Percentiles rank a stretch among this genome's conserved stretches.
phyloP scores from a whole-genome alignment of 2,113 vertebrate species.

The Parus major region DNA sequence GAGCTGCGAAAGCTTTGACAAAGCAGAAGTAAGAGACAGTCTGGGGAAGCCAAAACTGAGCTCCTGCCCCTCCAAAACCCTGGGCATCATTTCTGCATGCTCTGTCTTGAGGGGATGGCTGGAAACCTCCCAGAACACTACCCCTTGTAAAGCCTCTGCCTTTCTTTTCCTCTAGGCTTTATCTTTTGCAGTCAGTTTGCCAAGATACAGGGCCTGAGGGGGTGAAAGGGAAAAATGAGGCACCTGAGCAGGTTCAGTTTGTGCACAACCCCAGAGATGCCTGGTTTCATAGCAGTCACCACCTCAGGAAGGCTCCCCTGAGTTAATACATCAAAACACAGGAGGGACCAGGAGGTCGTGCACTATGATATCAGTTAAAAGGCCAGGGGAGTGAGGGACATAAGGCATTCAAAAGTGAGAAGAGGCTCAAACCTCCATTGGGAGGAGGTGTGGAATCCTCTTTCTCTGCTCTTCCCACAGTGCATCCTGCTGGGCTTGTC shows the following conservation, averaged over 20 bases:
- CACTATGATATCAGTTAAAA: background rate
- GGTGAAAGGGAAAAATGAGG: background rate
- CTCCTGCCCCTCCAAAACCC: background rate
- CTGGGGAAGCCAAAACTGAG: background rate
- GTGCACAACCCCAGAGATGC: background rate
- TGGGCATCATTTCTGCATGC: accelerated
- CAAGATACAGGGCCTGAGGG: background rate
- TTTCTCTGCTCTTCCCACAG: background rate
- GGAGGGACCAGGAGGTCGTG: accelerated
- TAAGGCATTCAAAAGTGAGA: background rate
- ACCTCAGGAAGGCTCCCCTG: background rate
- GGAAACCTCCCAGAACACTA: background rate
- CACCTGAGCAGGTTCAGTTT: background rate
- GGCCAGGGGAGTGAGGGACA: background rate
- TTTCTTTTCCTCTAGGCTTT: background rate
- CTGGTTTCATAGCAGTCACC: background rate
- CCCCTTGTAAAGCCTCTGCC: background rate
- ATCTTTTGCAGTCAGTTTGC: background rate
- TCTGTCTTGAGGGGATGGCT: accelerated
- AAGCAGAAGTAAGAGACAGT: background rate
- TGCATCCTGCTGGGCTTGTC: background rate
- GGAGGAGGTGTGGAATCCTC: background rate
- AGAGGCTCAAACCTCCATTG: background rate
- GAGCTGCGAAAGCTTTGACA: background rate
- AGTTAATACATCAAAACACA: background rate